Conservation (phyloP, 2,797 vertebrate genomes). For the Pangasius sanitwongsei region DNA sequence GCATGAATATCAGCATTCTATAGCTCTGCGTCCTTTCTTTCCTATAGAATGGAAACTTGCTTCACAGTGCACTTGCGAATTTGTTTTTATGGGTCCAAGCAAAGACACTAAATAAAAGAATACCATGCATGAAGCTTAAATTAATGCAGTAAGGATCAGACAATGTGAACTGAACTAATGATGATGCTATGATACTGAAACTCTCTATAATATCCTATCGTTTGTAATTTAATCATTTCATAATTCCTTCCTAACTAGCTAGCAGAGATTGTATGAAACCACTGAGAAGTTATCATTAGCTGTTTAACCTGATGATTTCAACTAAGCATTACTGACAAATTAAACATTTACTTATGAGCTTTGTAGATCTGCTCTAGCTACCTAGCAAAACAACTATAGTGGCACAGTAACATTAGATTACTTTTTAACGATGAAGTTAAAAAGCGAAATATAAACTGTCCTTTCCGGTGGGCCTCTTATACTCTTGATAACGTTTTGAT, state of each 20-base stretch:
- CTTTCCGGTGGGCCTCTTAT: neutral
- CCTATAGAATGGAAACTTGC: constrained; percentile 58
- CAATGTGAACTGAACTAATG: neutral
- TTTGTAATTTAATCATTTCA: neutral
- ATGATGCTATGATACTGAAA: neutral
- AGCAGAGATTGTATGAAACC: neutral
- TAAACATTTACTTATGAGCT: neutral
- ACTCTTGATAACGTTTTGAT: neutral
- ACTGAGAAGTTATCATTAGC: neutral
- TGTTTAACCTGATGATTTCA: neutral
- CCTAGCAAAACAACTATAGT: neutral
- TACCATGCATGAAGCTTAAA: neutral
- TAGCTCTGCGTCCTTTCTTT: constrained; percentile 18
- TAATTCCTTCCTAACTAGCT: neutral
- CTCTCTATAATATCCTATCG: neutral
- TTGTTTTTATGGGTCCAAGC: constrained; percentile 23
- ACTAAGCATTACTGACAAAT: neutral
- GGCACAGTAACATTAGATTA: neutral
- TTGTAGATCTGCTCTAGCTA: neutral
- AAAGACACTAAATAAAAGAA: neutral
- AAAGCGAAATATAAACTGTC: neutral
- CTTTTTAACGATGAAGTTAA: neutral
- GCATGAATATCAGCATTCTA: constrained; percentile 59
- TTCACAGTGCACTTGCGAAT: constrained; percentile 34
- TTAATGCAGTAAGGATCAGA: neutral